phyloP scores from a whole-genome alignment of 1,140 invertebrate genomes.

The Phymastichus coffea region DNA sequence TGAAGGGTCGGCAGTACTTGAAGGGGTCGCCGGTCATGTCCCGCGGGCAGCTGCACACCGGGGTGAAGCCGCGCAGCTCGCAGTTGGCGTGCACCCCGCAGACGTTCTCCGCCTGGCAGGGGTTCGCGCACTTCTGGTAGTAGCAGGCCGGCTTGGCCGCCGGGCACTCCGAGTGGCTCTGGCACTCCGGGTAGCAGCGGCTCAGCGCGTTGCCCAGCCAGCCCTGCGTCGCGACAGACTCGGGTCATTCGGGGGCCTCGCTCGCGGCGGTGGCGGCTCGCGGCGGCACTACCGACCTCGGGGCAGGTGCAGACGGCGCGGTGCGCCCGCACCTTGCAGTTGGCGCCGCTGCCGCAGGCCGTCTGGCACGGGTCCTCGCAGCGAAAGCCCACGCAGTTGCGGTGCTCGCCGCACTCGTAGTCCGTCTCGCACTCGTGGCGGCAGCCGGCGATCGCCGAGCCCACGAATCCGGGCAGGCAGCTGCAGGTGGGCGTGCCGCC shows the following conservation, averaged over 20 bases:
- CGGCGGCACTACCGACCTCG: conserved; percentile 56
- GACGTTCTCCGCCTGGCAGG: conserved; percentile 75
- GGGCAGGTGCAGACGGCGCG: conserved; percentile 80
- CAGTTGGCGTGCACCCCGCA: conserved; percentile 82
- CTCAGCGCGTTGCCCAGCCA: conserved; percentile 74
- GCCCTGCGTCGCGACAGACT: conserved; percentile 54
- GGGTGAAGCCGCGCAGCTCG: conserved; percentile 71
- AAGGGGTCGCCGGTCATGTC: conserved; percentile 88
- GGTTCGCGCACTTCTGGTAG: conserved; percentile 77
- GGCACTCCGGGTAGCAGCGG: conserved; percentile 75
- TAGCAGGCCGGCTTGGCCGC: conserved; percentile 74
- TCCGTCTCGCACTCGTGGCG: conserved; percentile 77
- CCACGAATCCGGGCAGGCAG: conserved; percentile 71
- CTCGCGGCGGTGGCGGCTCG: neutral
- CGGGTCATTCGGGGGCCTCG: conserved; percentile 1
- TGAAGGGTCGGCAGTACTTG: conserved; percentile 75
- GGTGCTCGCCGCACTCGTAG: conserved; percentile 67
- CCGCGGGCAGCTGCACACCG: conserved; percentile 80
- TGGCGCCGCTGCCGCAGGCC: conserved; percentile 75
- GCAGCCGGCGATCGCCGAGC: conserved; percentile 74
- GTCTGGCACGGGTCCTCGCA: conserved; percentile 73
- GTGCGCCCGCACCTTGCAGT: conserved; percentile 77
- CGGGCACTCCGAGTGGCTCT: conserved; percentile 72
- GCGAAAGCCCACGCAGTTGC: conserved; percentile 73
- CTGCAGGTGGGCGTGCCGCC: conserved; percentile 75